Evolutionary conservation across 2,113 vertebrate genomes (phyloP).

Genomic region (Phaethon lepturus): DNA sequence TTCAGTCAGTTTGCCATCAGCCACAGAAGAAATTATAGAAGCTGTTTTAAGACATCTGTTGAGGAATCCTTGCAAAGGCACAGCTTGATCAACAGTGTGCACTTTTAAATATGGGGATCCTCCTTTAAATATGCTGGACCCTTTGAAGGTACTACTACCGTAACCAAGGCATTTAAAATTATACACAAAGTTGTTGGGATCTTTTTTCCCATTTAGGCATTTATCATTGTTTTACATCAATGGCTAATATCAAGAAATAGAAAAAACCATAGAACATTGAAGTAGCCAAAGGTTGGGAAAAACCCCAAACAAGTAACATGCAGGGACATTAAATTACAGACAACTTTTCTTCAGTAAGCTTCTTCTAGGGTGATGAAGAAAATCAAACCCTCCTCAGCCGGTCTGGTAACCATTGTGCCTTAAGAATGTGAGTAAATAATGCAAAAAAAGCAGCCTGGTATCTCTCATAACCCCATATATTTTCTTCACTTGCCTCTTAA

Average conservation of each 20-base stretch:
- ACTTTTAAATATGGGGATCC: background rate
- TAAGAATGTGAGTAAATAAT: background rate
- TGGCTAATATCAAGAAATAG: background rate
- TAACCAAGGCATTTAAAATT: background rate
- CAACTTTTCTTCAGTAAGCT: background rate
- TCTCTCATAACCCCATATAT: background rate
- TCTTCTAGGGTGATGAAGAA: background rate
- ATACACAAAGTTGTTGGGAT: background rate
- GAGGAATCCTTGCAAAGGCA: background rate
- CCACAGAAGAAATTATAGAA: background rate
- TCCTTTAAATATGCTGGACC: background rate
- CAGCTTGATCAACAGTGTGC: background rate
- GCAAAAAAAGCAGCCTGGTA: background rate
- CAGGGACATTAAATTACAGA: background rate
- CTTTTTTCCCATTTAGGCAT: background rate
- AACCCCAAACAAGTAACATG: background rate
- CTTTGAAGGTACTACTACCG: background rate
- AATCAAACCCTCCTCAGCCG: background rate
- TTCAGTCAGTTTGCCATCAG: background rate
- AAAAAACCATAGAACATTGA: background rate
- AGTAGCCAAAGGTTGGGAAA: constrained; percentile 1
- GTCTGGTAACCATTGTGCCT: background rate
- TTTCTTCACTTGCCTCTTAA: background rate
- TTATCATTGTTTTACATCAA: background rate
- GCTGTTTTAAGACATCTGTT: background rate